These are phyloP conservation scores for Formica aserva DNA, from an alignment of 2,888 invertebrate genomes.

Conservation along the genomic window DNA sequence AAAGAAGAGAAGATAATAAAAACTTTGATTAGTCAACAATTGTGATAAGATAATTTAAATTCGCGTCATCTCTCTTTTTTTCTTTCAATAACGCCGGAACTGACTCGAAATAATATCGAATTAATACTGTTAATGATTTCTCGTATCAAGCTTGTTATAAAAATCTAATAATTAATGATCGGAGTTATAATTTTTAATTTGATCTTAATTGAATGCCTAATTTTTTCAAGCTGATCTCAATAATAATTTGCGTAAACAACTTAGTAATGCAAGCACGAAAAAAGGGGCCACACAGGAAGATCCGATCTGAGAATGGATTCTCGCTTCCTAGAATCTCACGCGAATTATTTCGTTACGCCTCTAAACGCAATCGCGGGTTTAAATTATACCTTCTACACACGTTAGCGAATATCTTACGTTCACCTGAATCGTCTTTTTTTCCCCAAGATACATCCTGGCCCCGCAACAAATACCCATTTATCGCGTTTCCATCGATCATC, in stretches of 20 bases:
- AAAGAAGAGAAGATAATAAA: background rate
- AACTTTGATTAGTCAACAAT: background rate
- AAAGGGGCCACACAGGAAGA: background rate
- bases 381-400: slow-evolving; percentile 41
- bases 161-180: slow-evolving; percentile 17
- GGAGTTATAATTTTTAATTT: background rate
- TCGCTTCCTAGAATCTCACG: slow-evolving; percentile 20
- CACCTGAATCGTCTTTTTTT: slow-evolving; percentile 15
- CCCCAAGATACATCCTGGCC: background rate
- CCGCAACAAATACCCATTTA: slow-evolving; percentile 40
- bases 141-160: background rate
- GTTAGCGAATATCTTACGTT: slow-evolving; percentile 32
- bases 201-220: background rate
- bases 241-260: slow-evolving; percentile 15
- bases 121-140: background rate
- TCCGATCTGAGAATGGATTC: slow-evolving; percentile 16
- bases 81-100: background rate
- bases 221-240: background rate
- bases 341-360: slow-evolving; percentile 44
- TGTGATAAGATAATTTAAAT: slow-evolving; percentile 8
- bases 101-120: background rate
- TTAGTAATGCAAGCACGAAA: background rate
- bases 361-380: slow-evolving; percentile 34
- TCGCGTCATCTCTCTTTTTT: background rate
- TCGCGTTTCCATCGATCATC: slow-evolving; percentile 26